These are phyloP conservation scores for Lindbergichthys nudifrons DNA, from an alignment of 2,797 vertebrate genomes.

Conservation along the genomic window DNA sequence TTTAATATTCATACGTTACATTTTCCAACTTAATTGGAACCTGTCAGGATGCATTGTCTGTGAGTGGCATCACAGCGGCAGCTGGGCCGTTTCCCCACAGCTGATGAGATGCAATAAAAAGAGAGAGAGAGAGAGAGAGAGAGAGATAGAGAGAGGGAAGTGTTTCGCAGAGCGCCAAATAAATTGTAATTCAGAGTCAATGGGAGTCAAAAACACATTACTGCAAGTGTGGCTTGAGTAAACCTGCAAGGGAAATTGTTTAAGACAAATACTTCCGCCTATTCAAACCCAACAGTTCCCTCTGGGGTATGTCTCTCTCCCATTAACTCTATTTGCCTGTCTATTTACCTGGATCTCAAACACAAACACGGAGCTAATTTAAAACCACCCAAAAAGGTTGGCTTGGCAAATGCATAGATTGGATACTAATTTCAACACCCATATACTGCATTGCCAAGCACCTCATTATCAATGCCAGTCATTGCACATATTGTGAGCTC, in stretches of 20 bases:
- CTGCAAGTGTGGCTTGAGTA: conserved; percentile 66
- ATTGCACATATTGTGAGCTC: not conserved
- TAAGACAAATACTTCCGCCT: conserved; percentile 59
- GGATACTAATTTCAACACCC: not conserved
- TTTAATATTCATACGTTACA: conserved; percentile 85
- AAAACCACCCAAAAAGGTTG: not conserved
- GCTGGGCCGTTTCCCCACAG: conserved; percentile 69
- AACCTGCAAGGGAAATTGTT: conserved; percentile 70
- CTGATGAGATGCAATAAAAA: conserved; percentile 79
- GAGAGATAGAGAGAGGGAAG: conserved; percentile 28
- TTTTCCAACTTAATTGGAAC: conserved; percentile 91
- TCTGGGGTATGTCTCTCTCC: conserved; percentile 24
- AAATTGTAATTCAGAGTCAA: conserved; percentile 75
- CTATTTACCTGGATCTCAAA: conserved; percentile 32
- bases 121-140: conserved; percentile 33
- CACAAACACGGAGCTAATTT: not conserved
- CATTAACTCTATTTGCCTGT: conserved; percentile 35
- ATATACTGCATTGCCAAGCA: not conserved
- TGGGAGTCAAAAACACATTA: conserved; percentile 79
- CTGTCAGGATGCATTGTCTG: conserved; percentile 78
- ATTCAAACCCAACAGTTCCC: conserved; percentile 54
- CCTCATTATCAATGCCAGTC: not conserved
- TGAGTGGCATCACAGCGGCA: conserved; percentile 78
- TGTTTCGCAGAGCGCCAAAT: conserved; percentile 61
- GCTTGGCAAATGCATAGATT: not conserved